Base-by-base conservation (phyloP, 2,888 invertebrate genomes). In the Acronicta aceris region DNA sequence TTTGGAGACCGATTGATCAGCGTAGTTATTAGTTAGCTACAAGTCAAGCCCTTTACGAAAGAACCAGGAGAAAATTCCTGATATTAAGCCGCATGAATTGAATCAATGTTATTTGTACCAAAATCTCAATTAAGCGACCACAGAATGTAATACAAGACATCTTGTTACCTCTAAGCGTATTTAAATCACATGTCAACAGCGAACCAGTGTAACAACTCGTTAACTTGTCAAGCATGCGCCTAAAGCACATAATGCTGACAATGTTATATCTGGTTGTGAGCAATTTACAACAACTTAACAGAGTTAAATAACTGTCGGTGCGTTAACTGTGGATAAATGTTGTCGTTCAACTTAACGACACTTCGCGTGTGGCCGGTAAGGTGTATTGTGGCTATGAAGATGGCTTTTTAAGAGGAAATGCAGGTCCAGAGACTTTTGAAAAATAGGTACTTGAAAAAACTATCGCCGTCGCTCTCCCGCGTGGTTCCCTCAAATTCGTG, bases 271-370 rank as follows among this genome's bases (percentile, higher is more conserved):
- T 45, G 59, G 61, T 61, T 64, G 60, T 59, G 51, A 71, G 43
- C 55, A 63, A 59, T 76, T 73, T 61, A 78, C 73, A 76, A 63
- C 64, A 57, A 73, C 60, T 76, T 76, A 67, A 60, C 64, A 43
- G 46, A 59, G 58, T 66, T 75, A 75, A 78, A 63, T 75, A 64
- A 67, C 73, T 70, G 59, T 50, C 41, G 63, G 67, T 63, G 59
- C 74, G 78, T 82, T 84, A 83, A 83, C 80, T 81, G 76, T 79
- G 81, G 86, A 87, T 88, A 89, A 89, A 91, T 89, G 88, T 87
- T 88, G 89, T 89, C 89, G 82, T 89, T 89, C 74, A 67, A 77
- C 81, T 89, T 91, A 88, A 92, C 84, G 89, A 85, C 76, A 72
- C 86, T 69, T 81, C 80, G 87, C 84, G 90, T 90, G 87, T 88